Evolutionary conservation across 2,797 vertebrate species (phyloP).

Genomic region (Pristis pectinata): DNA sequence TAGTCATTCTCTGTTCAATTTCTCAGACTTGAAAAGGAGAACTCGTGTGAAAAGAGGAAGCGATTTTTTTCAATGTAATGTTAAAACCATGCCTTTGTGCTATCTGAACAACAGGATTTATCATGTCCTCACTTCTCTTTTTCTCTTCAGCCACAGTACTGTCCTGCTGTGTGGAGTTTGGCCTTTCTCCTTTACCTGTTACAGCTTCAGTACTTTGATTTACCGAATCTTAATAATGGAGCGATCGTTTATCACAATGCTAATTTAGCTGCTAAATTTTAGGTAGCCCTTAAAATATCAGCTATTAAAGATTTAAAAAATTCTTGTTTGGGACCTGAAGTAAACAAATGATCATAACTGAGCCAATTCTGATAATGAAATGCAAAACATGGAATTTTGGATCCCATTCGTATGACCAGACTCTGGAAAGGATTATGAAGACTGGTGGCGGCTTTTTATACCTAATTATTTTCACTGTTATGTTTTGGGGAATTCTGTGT

Average conservation of each 20-base stretch:
- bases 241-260: no score
- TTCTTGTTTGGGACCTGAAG: background rate
- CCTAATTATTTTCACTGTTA: background rate
- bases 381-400: background rate
- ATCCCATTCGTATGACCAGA: background rate
- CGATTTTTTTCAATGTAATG: background rate
- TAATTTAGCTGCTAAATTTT: background rate
- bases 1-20: background rate
- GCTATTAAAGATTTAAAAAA: background rate
- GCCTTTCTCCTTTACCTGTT: background rate
- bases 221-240: background rate
- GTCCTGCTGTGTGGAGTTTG: background rate
- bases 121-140: background rate
- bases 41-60: background rate
- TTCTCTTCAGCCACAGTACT: background rate
- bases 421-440: background rate
- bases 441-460: background rate
- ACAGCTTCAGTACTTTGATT: background rate
- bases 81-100: background rate
- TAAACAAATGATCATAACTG: background rate
- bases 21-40: background rate
- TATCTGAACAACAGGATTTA: background rate
- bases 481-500: background rate
- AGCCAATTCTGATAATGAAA: background rate
- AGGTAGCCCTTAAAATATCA: background rate